A percentile compares a stretch with the other conserved stretches of the same genome.
phyloP scores from a whole-genome alignment of 1,140 invertebrate genomes.

The Kradibia gibbosae region DNA sequence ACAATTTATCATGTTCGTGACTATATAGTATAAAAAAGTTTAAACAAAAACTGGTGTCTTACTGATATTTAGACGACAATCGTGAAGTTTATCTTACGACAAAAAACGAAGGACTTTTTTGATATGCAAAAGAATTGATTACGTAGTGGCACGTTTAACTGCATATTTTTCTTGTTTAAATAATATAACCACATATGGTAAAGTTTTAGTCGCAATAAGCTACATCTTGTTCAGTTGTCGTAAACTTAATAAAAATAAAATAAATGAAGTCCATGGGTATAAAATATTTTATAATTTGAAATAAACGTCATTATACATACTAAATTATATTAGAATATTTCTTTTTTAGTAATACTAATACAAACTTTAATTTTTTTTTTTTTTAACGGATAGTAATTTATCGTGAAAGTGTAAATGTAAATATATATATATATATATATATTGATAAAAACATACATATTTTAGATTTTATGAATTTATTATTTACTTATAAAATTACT shows the following conservation, averaged over 20 bases:
- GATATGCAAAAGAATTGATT: conserved; percentile 35
- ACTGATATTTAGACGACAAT: conserved; percentile 35
- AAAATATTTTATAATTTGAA: no score
- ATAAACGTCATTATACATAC: no score
- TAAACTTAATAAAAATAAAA: background rate
- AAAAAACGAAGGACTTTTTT: conserved; percentile 37
- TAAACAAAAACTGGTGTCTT: conserved; percentile 38
- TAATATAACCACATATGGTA: background rate
- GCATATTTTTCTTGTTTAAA: conserved; percentile 25
- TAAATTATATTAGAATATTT: no score
- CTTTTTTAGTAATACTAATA: no score
- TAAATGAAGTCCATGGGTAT: background rate
- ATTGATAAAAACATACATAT: no score
- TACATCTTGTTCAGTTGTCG: background rate
- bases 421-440: no score
- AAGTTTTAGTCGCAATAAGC: background rate
- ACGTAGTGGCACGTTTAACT: conserved; percentile 28
- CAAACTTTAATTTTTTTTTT: no score
- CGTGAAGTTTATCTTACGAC: conserved; percentile 39
- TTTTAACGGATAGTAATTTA: no score
- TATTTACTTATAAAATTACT: no score
- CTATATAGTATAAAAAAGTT: background rate
- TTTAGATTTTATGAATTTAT: no score
- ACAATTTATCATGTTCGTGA: conserved; percentile 48
- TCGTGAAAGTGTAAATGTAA: no score